A percentile compares a stretch with the other conserved stretches of the same genome.
phyloP scores from a whole-genome alignment of 1,140 invertebrate species.

The Lasaia peninsularis region DNA sequence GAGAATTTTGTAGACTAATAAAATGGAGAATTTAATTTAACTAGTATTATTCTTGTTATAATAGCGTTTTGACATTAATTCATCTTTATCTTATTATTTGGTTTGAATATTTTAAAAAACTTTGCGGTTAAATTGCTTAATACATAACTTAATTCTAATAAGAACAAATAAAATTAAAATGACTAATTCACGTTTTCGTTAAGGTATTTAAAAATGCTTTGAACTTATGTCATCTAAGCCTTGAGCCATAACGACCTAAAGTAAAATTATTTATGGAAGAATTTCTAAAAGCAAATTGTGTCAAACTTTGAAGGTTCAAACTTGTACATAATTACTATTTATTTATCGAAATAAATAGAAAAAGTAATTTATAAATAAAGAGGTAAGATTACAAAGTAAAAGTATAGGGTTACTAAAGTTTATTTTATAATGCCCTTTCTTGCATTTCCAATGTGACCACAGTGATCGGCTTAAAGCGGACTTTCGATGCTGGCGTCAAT shows the following conservation, averaged over 20 bases:
- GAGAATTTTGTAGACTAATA: not conserved
- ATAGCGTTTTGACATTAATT: not conserved
- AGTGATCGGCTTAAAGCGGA: not conserved
- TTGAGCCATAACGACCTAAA: not conserved
- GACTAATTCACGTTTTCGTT: not conserved
- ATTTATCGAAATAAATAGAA: too few species aligned
- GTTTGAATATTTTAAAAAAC: too few species aligned
- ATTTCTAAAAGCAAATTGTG: not conserved
- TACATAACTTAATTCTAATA: too few species aligned
- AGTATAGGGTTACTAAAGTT: not conserved
- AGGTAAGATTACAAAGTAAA: not conserved
- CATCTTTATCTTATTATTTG: too few species aligned
- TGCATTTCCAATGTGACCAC: conserved; percentile 10
- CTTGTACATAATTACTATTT: not conserved
- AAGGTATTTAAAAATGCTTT: not conserved
- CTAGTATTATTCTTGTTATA: not conserved
- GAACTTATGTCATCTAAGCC: not conserved
- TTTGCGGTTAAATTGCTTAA: too few species aligned
- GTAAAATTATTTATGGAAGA: not conserved
- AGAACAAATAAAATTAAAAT: not conserved
- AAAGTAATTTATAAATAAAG: not conserved
- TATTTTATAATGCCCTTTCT: not conserved
- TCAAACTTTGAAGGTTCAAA: not conserved
- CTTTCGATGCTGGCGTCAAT: too few species aligned
- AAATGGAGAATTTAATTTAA: not conserved